phyloP scores from a whole-genome alignment of 2,888 invertebrate genomes.

The Andrena chrysosceles region DNA sequence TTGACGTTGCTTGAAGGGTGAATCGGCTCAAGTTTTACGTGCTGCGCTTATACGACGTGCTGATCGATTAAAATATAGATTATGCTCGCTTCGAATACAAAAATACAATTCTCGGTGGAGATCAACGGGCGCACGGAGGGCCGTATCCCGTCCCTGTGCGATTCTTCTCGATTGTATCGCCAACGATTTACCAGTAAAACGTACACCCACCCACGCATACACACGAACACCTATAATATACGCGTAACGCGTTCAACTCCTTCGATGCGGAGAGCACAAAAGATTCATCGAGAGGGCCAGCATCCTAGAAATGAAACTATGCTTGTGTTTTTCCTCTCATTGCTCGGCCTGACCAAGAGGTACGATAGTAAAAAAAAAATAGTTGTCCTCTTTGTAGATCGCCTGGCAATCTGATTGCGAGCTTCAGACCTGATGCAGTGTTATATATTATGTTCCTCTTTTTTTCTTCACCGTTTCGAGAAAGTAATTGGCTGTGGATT shows the following conservation, averaged over 20 bases:
- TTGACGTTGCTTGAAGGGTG: slow-evolving; percentile 12
- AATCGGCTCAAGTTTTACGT: slow-evolving; percentile 45
- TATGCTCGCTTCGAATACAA: slow-evolving; percentile 68
- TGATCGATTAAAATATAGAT: slow-evolving; percentile 73
- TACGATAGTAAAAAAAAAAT: slow-evolving; percentile 23
- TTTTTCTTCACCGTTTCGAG: slow-evolving; percentile 9
- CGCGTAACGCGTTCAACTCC: slow-evolving; percentile 7
- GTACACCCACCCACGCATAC: slow-evolving; percentile 28
- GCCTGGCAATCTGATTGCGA: background rate
- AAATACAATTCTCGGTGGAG: slow-evolving; percentile 73
- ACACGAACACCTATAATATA: slow-evolving; percentile 21
- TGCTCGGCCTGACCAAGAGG: background rate
- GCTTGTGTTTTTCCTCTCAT: background rate
- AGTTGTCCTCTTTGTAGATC: slow-evolving; percentile 12
- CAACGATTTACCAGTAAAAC: slow-evolving; percentile 47
- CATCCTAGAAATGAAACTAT: background rate
- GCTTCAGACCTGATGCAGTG: background rate
- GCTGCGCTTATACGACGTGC: slow-evolving; percentile 48
- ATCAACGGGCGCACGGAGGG: slow-evolving; percentile 61
- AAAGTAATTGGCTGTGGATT: background rate
- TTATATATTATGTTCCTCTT: background rate
- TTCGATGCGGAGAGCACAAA: background rate
- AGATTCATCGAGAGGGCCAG: too few species aligned
- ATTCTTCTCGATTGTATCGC: slow-evolving; percentile 42
- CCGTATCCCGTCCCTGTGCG: slow-evolving; percentile 39